Conservation (phyloP, 2,888 invertebrate genomes). For the Folsomia candida region DNA sequence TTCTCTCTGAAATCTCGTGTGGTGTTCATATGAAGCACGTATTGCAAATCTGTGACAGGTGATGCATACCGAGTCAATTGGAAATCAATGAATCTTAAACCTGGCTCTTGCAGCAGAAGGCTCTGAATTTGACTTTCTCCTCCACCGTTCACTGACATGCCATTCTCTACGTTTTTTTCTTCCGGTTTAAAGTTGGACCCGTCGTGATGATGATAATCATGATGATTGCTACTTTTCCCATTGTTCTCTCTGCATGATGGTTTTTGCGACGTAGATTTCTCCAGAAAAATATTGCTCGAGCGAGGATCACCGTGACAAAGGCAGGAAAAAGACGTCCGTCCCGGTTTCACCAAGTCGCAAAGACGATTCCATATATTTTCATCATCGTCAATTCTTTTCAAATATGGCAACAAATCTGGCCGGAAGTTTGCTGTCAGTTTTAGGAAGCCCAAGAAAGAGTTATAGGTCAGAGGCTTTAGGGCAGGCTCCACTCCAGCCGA, state of each 20-base stretch:
- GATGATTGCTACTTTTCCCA: neutral
- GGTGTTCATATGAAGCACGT: slow-evolving; percentile 61
- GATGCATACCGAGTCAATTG: slow-evolving; percentile 67
- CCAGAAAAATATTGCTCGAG: slow-evolving; percentile 43
- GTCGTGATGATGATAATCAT: neutral
- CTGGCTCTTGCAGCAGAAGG: neutral
- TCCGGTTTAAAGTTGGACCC: neutral
- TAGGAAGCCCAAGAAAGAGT: slow-evolving; percentile 39
- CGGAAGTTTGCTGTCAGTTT: slow-evolving; percentile 38
- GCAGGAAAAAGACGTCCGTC: slow-evolving; percentile 39
- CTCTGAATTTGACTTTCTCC: too few species aligned
- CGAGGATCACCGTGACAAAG: slow-evolving; percentile 47
- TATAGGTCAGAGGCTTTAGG: slow-evolving; percentile 25
- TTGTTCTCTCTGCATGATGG: neutral
- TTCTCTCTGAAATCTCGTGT: slow-evolving; percentile 57
- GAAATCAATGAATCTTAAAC: slow-evolving; percentile 63
- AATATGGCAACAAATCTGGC: slow-evolving; percentile 34
- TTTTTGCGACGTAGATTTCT: neutral
- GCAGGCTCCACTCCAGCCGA: slow-evolving; percentile 25
- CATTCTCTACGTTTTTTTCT: neutral
- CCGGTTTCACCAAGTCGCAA: slow-evolving; percentile 34
- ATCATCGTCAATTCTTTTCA: slow-evolving; percentile 39
- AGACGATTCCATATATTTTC: slow-evolving; percentile 39
- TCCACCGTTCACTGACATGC: too few species aligned
- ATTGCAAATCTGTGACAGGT: slow-evolving; percentile 65